phyloP scores from a whole-genome alignment of 1,140 invertebrate species.

The Magallana ariakensis region DNA sequence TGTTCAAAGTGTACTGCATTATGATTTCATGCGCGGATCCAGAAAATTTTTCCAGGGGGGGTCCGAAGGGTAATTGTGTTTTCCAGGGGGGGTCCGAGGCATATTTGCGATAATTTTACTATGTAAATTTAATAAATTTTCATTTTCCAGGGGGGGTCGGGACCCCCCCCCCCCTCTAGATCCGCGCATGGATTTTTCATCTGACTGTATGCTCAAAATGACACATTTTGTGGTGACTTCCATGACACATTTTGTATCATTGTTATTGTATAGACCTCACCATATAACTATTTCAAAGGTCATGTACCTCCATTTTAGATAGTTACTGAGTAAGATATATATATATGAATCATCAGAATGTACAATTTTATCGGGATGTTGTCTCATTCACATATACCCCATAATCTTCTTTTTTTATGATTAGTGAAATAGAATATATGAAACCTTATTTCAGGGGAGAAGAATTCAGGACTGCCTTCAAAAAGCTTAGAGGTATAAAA shows the following conservation, averaged over 20 bases:
- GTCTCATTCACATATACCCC: background rate
- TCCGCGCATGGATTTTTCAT: no score
- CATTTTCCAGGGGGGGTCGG: no score
- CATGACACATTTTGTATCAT: conserved; percentile 1
- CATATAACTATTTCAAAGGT: background rate
- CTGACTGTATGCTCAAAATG: background rate
- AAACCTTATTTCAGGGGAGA: background rate
- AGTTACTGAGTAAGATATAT: background rate
- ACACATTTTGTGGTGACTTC: background rate
- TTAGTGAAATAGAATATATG: background rate
- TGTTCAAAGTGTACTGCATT: background rate
- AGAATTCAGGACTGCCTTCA: conserved; percentile 1
- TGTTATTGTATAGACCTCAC: background rate
- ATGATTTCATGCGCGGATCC: no score
- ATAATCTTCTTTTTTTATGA: background rate
- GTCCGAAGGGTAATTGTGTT: no score
- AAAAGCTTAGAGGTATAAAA: conserved; percentile 32
- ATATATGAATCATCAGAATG: background rate
- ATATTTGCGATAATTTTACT: no score
- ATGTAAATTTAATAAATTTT: no score
- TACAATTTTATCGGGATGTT: background rate
- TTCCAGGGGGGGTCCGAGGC: no score
- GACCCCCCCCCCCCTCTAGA: no score
- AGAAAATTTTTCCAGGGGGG: no score
- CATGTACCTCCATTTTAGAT: background rate